Percentiles rank a stretch among this genome's conserved stretches.
These are phyloP conservation scores for Drosophila koepferae DNA, from an alignment of 2,888 invertebrate species.

Conservation along the genomic window DNA sequence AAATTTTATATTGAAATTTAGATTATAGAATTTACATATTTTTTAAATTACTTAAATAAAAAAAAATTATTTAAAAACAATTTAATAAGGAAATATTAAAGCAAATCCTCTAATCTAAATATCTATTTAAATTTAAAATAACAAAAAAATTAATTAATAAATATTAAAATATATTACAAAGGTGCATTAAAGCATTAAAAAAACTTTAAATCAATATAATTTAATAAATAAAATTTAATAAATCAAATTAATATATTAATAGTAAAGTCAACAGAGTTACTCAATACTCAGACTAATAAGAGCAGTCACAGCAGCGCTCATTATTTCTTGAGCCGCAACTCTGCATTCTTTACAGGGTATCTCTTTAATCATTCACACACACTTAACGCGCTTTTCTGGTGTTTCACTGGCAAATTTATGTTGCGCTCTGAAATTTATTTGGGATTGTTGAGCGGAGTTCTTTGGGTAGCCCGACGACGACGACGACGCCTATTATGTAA, in stretches of 20 bases:
- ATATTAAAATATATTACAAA: no score
- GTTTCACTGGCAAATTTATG: constrained; percentile 50
- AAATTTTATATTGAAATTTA: no score
- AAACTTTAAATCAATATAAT: background rate
- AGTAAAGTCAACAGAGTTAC: background rate
- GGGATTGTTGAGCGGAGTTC: constrained; percentile 55
- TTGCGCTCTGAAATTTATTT: constrained; percentile 47
- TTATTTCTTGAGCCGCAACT: background rate
- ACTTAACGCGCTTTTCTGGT: background rate
- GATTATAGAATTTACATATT: no score
- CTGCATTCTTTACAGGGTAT: constrained; percentile 2
- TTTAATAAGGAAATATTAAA: no score
- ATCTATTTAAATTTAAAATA: no score
- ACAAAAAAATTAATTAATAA: no score
- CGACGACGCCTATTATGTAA: constrained; percentile 59
- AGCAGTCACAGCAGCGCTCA: background rate
- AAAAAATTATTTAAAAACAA: no score
- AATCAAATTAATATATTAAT: background rate
- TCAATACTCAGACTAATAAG: background rate
- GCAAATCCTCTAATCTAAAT: no score
- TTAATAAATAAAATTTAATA: background rate
- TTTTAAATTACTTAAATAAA: no score
- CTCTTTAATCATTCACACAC: background rate
- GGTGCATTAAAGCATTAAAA: no score
- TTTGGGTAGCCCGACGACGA: constrained; percentile 28